phyloP scores from a whole-genome alignment of 2,888 invertebrate species.

The Mythimna vitellina region DNA sequence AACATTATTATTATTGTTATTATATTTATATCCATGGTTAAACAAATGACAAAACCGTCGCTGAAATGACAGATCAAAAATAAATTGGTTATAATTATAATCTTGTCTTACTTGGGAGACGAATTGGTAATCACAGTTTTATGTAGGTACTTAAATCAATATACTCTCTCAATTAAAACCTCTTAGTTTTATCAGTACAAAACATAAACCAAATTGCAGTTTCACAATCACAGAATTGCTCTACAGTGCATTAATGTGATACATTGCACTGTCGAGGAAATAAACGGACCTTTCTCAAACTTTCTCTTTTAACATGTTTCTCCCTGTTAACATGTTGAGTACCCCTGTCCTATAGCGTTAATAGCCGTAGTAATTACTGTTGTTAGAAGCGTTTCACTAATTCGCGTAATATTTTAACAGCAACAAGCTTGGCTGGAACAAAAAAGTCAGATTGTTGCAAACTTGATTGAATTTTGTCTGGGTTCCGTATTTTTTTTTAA shows the following conservation, averaged over 20 bases:
- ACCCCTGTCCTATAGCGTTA: slow-evolving; percentile 50
- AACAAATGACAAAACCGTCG: neutral
- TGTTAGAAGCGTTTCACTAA: slow-evolving; percentile 63
- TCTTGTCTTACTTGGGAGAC: neutral
- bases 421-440: slow-evolving; percentile 50
- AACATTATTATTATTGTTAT: too few relatives aligned
- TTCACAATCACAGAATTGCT: slow-evolving; percentile 42
- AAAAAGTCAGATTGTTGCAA: slow-evolving; percentile 41
- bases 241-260: slow-evolving; percentile 47
- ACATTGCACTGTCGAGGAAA: slow-evolving; percentile 46
- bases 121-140: slow-evolving; percentile 2
- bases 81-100: neutral
- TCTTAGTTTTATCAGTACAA: slow-evolving; percentile 36
- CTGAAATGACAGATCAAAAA: neutral
- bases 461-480: slow-evolving; percentile 22
- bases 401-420: slow-evolving; percentile 55
- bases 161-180: slow-evolving; percentile 40
- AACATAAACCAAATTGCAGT: slow-evolving; percentile 49
- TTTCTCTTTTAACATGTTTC: slow-evolving; percentile 56
- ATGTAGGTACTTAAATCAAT: slow-evolving; percentile 6
- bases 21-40: neutral
- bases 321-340: slow-evolving; percentile 52
- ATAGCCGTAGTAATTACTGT: slow-evolving; percentile 60
- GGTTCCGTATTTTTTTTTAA: slow-evolving; percentile 30
- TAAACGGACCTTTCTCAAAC: slow-evolving; percentile 53